Percentiles rank a stretch among this genome's conserved stretches.
phyloP scores from a whole-genome alignment of 2,113 vertebrate genomes.

The Bungarus multicinctus region DNA sequence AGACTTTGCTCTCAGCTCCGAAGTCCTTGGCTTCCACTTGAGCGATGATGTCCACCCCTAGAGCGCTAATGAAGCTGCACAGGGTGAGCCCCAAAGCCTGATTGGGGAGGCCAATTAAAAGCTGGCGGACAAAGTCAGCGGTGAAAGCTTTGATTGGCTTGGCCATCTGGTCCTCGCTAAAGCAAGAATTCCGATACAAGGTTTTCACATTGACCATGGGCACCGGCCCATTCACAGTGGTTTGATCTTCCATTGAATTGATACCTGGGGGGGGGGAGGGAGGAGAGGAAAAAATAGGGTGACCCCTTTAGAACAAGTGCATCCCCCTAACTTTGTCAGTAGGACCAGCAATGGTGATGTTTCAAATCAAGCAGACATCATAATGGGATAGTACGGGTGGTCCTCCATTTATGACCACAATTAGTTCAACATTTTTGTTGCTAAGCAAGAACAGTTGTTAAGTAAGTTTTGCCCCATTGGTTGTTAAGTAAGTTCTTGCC shows the following conservation, averaged over 20 bases:
- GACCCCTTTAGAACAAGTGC: neutral
- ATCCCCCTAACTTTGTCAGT: too few species aligned
- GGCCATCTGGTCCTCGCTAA: constrained; percentile 96
- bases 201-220: constrained; percentile 81
- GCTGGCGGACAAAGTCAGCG: constrained; percentile 93
- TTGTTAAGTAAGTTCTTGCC: neutral
- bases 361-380: neutral
- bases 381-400: neutral
- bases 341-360: neutral
- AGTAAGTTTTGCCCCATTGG: neutral
- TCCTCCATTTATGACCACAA: neutral
- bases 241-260: constrained; percentile 80
- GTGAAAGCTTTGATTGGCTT: constrained; percentile 96
- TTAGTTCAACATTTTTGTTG: neutral
- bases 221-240: constrained; percentile 86
- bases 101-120: constrained; percentile 94
- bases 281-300: neutral
- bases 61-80: constrained; percentile 90
- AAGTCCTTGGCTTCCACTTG: constrained; percentile 97
- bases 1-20: constrained; percentile 93
- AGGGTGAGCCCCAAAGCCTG: constrained; percentile 89
- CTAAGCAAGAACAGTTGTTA: neutral
- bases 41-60: constrained; percentile 89
- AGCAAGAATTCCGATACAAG: constrained; percentile 82
- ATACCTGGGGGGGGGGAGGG: constrained; percentile 60